phyloP scores from a whole-genome alignment of 1,140 invertebrate genomes.

The Aradophagus sp. region DNA sequence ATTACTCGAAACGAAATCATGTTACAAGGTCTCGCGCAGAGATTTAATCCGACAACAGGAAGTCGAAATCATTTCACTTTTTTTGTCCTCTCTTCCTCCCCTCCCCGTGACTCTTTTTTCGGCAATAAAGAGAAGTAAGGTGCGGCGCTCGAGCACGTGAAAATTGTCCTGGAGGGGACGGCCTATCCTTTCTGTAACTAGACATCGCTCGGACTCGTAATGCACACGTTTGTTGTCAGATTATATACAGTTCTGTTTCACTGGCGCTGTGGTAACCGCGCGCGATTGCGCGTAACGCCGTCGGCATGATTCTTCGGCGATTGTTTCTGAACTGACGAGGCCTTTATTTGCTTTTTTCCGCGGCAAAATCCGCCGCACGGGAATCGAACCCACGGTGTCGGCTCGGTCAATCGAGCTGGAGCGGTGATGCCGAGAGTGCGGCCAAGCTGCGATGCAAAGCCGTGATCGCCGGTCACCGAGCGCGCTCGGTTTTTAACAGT shows the following conservation, averaged over 20 bases:
- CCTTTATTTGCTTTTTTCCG: slow-evolving; percentile 8
- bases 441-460: no score
- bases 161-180: slow-evolving; percentile 52
- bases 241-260: slow-evolving; percentile 68
- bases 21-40: no score
- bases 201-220: slow-evolving; percentile 50
- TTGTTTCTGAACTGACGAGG: slow-evolving; percentile 22
- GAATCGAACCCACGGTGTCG: no score
- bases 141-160: slow-evolving; percentile 46
- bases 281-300: slow-evolving; percentile 55
- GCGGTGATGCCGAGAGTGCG: no score
- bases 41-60: no score
- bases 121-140: slow-evolving; percentile 36
- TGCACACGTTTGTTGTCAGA: slow-evolving; percentile 57
- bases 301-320: slow-evolving; percentile 26
- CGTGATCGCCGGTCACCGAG: no score
- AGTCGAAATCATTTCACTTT: not conserved
- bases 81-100: slow-evolving; percentile 1
- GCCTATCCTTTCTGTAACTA: slow-evolving; percentile 56
- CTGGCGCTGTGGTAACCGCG: slow-evolving; percentile 60
- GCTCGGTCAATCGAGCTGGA: no score
- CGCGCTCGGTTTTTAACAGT: no score
- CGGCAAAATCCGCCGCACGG: no score
- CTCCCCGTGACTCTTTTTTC: no score
- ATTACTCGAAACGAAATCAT: no score